Evolutionary conservation across 2,888 invertebrate genomes (phyloP).

Genomic region (Conops quadrifasciatus): DNA sequence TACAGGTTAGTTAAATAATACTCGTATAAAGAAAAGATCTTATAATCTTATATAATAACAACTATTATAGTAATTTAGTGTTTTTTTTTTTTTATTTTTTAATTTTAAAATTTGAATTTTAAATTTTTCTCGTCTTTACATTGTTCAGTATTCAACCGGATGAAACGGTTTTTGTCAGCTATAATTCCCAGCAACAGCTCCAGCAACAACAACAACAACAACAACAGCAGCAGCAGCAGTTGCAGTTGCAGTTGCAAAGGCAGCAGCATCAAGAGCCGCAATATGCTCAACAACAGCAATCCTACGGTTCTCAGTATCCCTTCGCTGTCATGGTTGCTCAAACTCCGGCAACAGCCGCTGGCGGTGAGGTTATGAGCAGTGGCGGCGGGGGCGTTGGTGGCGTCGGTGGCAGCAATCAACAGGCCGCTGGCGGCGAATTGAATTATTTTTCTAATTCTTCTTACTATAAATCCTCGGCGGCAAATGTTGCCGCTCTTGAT

Average conservation of each 20-base stretch:
- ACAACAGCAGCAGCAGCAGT: conserved; percentile 33
- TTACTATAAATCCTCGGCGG: neutral
- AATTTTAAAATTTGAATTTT: neutral
- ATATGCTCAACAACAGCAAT: conserved; percentile 5
- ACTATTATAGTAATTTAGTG: neutral
- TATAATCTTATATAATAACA: no score
- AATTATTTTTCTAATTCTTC: conserved; percentile 9
- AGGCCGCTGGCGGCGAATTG: conserved; percentile 14
- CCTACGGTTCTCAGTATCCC: conserved; percentile 12
- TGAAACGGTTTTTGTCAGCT: conserved; percentile 46
- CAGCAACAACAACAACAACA: conserved; percentile 34
- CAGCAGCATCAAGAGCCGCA: conserved; percentile 41
- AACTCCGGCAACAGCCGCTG: neutral
- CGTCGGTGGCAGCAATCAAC: conserved; percentile 3
- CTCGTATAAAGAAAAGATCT: neutral
- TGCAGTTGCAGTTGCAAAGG: conserved; percentile 26
- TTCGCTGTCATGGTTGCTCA: conserved; percentile 2
- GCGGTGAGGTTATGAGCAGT: neutral
- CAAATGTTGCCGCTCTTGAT: conserved; percentile 23
- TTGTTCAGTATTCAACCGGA: conserved; percentile 46
- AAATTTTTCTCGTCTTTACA: conserved; percentile 2
- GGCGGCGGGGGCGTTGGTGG: no score
- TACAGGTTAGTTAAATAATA: conserved; percentile 48
- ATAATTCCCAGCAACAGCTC: conserved; percentile 39
- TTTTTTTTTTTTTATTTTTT: neutral